Evolutionary conservation across 2,888 invertebrate genomes (phyloP).

Genomic region (Tachystola acroxantha): DNA sequence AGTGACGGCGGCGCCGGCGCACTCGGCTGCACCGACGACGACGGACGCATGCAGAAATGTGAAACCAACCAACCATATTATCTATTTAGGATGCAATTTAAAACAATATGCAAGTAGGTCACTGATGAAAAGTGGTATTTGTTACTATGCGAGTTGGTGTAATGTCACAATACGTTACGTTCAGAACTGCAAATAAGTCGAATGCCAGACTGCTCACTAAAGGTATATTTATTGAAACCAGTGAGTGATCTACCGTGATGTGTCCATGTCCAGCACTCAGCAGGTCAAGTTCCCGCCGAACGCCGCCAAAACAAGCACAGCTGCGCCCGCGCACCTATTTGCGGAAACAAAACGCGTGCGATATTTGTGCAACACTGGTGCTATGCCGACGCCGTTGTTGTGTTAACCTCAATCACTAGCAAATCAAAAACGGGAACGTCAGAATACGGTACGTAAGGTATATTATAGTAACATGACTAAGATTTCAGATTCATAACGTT

Average conservation of each 20-base stretch:
- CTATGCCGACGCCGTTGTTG: slow-evolving; percentile 14
- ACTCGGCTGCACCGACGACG: slow-evolving; percentile 8
- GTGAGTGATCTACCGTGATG: too few species aligned
- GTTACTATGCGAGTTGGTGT: too few species aligned
- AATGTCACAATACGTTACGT: too few species aligned
- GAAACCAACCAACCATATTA: slow-evolving; percentile 9
- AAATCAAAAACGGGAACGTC: slow-evolving; percentile 1
- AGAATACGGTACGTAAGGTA: neutral
- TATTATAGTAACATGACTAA: too few species aligned
- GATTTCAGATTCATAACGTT: too few species aligned
- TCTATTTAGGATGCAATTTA: slow-evolving; percentile 1
- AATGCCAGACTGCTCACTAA: too few species aligned
- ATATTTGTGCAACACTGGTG: slow-evolving; percentile 19
- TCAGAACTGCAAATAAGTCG: too few species aligned
- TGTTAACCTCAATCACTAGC: slow-evolving; percentile 21
- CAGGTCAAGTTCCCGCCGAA: slow-evolving; percentile 39
- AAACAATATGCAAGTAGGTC: neutral
- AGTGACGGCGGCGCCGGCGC: neutral
- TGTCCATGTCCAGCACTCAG: too few species aligned
- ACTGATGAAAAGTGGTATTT: neutral
- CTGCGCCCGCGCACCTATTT: slow-evolving; percentile 52
- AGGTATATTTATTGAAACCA: too few species aligned
- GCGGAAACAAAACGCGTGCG: slow-evolving; percentile 37
- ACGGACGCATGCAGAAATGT: slow-evolving; percentile 19
- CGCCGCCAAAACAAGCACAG: slow-evolving; percentile 44